Conservation (phyloP, 2,888 invertebrate genomes). For the Zaprionus bogoriensis region DNA sequence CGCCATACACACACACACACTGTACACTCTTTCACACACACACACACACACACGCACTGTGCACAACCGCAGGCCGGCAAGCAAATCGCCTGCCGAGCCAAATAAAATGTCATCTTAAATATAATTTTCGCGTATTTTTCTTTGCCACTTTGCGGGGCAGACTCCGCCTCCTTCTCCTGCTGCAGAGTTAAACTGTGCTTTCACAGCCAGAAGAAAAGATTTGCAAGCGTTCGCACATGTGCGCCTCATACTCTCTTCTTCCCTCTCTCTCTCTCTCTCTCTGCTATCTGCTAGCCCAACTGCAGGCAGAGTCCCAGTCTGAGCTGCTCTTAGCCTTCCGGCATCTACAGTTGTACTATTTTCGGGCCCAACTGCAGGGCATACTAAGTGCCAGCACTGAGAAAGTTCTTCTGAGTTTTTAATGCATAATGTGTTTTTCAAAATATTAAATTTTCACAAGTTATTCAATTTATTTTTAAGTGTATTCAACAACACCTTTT, state of each 20-base stretch:
- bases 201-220: conserved; percentile 55
- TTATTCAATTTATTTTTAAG: no score
- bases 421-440: no score
- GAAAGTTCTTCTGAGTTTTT: no score
- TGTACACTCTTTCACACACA: no score
- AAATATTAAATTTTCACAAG: no score
- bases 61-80: conserved; percentile 39
- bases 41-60: conserved; percentile 15
- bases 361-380: no score
- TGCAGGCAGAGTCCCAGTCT: not conserved
- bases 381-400: no score
- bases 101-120: conserved; percentile 77
- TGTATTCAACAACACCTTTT: no score
- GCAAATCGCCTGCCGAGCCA: conserved; percentile 43
- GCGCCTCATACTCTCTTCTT: not conserved
- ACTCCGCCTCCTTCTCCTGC: no score
- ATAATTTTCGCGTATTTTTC: conserved; percentile 75
- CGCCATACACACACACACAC: conserved; percentile 7
- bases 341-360: not conserved
- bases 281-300: conserved; percentile 10
- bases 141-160: conserved; percentile 22
- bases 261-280: not conserved
- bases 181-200: no score
- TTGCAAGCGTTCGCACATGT: conserved; percentile 68
- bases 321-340: not conserved